Base-by-base conservation (phyloP, 2,113 vertebrate species). In the Neolamprologus sp. region DNA sequence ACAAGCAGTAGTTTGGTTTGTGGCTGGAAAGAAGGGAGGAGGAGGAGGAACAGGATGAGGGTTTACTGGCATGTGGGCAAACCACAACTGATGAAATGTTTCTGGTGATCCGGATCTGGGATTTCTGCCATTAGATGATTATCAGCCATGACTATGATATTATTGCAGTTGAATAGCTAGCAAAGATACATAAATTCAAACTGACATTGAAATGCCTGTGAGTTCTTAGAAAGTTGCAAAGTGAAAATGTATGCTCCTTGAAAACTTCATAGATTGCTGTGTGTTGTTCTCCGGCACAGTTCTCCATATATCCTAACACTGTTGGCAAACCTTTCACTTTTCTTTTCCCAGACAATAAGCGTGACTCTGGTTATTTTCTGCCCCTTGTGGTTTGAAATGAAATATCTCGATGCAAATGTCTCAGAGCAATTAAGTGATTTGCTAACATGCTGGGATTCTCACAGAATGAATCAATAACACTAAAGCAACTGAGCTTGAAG, bases 71-170 rank as follows among this genome's bases (percentile, higher is more conserved):
- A 37, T 88, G 14, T 82, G 55, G 80, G 28, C 11, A 84, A 87
- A 91, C 84, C 84, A 63, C 92, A 90, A 51, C 53, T 87, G 65
- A 82, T 65, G 82, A 90, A 26, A 80, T 85, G 84, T 71, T 85
- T 19, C 35, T 82, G 19, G 26, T 71, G 55, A 85, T 89, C 81
- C 7, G 16, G 40, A 86, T 82, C 40, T 87, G 84, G 85, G 71
- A 81, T 80, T 85, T 33, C 17, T 86, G 79, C 84, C 80, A 81
- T 53, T 75, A 47, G 47, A 81, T 81, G 60, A 83, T 90, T 82
- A 57, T 35, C 23, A 78, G 30, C 63, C 6, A 10, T 81, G 30
- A 84, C 68, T 75, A 37, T 71, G 37, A 82, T 49, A 78, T 60
- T 83, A 37, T 28, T 63, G 63, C 57, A 73, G 30, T 14, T 23